Evolutionary conservation across 2,113 vertebrate species (phyloP).

Genomic region (Zosterops hypoxanthus): DNA sequence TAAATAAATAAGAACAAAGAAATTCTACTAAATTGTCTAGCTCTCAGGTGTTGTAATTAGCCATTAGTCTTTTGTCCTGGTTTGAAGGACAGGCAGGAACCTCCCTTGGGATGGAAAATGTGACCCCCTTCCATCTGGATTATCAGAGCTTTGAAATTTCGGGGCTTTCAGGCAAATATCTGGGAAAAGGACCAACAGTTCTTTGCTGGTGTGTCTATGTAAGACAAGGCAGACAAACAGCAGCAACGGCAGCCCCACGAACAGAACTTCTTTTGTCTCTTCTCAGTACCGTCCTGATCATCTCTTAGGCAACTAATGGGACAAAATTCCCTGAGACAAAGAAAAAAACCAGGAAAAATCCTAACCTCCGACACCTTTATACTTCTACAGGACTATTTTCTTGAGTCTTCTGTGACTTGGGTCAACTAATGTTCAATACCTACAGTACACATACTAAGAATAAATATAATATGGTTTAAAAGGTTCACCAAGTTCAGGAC

Average conservation of each 20-base stretch:
- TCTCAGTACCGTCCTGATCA: rapidly evolving
- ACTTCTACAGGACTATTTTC: background rate
- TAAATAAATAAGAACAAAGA: constrained; percentile 62
- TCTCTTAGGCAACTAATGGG: background rate
- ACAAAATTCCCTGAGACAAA: background rate
- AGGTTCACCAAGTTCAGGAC: constrained; percentile 11
- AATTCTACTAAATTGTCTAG: background rate
- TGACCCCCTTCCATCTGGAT: background rate
- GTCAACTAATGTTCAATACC: background rate
- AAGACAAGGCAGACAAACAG: background rate
- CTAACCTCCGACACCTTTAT: background rate
- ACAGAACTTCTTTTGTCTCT: background rate
- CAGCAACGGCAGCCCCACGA: background rate
- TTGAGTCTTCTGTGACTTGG: background rate
- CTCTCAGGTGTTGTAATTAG: background rate
- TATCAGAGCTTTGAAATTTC: background rate
- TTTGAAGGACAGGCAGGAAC: background rate
- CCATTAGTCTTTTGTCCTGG: background rate
- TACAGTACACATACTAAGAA: background rate
- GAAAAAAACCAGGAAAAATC: background rate
- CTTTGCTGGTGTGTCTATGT: rapidly evolving
- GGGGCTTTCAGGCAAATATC: background rate
- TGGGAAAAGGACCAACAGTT: background rate
- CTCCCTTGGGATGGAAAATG: background rate
- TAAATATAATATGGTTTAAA: constrained; percentile 47